Conservation (phyloP, 2,797 vertebrate species). For the Lates japonicus region DNA sequence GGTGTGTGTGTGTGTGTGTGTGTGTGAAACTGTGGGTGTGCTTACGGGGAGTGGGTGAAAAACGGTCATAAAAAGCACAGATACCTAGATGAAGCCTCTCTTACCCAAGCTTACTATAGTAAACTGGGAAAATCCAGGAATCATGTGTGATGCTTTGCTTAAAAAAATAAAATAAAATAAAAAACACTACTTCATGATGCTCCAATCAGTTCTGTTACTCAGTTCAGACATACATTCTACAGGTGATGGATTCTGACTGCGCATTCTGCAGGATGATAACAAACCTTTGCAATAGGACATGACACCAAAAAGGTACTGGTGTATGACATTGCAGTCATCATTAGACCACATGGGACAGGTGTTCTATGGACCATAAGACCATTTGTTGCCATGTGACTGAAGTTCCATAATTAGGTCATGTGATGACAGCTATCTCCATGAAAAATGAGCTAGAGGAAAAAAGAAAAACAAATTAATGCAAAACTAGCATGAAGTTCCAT, state of each 20-base stretch:
- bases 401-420: neutral
- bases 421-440: neutral
- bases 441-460: neutral
- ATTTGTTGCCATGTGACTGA: neutral
- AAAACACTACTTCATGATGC: slow-evolving; percentile 3
- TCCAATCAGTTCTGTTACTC: neutral
- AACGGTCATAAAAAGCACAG: slow-evolving; percentile 81
- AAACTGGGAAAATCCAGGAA: neutral
- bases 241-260: neutral
- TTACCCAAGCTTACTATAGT: neutral
- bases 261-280: neutral
- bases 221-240: neutral
- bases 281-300: neutral
- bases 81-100: slow-evolving; percentile 62
- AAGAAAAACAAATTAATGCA: neutral
- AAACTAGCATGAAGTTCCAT: neutral
- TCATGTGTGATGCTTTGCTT: neutral
- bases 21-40: neutral
- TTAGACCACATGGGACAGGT: neutral
- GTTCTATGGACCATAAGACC: neutral
- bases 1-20: slow-evolving; percentile 33
- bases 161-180: neutral
- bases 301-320: neutral
- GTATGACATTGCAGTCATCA: neutral
- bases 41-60: slow-evolving; percentile 3